These are phyloP conservation scores for Cerastis rubricosa DNA, from an alignment of 2,888 invertebrate species.

Conservation along the genomic window DNA sequence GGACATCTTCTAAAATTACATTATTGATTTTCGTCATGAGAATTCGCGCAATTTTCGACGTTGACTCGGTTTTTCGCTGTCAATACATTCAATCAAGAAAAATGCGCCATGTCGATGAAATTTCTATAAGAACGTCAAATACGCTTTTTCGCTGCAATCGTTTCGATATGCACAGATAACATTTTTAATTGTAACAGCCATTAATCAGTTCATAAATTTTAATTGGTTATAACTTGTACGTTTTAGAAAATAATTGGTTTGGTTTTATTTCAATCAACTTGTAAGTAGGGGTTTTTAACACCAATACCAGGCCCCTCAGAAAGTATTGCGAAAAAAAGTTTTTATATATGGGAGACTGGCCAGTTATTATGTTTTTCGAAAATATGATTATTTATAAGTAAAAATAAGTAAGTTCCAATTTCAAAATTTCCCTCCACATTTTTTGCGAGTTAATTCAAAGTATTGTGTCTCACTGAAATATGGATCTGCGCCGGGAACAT, in stretches of 20 bases:
- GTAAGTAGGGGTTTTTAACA: constrained; percentile 6
- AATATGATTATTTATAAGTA: too few species aligned
- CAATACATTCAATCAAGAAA: constrained; percentile 26
- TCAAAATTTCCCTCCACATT: too few species aligned
- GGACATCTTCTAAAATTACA: constrained; percentile 20
- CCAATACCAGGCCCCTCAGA: too few species aligned
- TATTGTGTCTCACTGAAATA: too few species aligned
- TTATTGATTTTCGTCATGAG: constrained; percentile 9
- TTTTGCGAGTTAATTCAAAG: too few species aligned
- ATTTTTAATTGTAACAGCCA: constrained; percentile 35
- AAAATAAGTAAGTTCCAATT: too few species aligned
- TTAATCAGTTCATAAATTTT: constrained; percentile 45
- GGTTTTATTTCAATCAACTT: constrained; percentile 8
- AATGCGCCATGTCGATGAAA: constrained; percentile 40
- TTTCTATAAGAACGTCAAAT: constrained; percentile 20
- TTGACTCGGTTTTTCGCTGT: constrained; percentile 6
- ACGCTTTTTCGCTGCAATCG: constrained; percentile 32
- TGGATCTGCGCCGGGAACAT: too few species aligned
- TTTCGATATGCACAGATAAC: constrained; percentile 36
- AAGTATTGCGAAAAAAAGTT: too few species aligned
- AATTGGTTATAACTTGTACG: constrained; percentile 18
- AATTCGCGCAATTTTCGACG: constrained; percentile 3
- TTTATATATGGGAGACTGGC: too few species aligned
- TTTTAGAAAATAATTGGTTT: constrained; percentile 18
- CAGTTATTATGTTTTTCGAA: too few species aligned